phyloP scores from a whole-genome alignment of 2,888 invertebrate species.

The Idaea dimidiata region DNA sequence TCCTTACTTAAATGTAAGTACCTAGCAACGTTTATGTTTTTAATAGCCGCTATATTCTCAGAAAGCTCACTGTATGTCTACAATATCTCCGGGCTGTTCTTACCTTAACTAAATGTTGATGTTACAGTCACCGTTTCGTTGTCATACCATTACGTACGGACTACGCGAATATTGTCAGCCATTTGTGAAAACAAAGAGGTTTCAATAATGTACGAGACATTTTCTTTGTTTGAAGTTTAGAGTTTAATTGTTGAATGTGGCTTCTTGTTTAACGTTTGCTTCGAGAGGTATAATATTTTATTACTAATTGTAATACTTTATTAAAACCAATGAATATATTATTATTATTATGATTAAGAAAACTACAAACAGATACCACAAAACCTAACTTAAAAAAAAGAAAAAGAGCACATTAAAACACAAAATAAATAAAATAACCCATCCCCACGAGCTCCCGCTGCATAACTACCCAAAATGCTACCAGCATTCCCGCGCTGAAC shows the following conservation, averaged over 20 bases:
- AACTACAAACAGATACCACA: no score
- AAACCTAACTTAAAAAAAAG: no score
- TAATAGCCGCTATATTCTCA: background rate
- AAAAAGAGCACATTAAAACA: no score
- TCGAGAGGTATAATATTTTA: no score
- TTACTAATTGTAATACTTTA: no score
- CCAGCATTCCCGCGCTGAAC: no score
- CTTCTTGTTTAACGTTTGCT: background rate
- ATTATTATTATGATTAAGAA: no score
- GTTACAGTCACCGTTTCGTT: constrained; percentile 1
- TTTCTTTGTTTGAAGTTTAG: background rate
- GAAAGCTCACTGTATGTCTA: background rate
- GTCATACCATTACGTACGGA: background rate
- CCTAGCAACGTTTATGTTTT: background rate
- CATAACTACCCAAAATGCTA: no score
- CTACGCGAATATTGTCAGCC: background rate
- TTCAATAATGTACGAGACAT: background rate
- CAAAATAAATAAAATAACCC: no score
- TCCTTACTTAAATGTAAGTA: background rate
- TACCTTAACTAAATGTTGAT: constrained; percentile 1
- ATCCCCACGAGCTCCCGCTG: no score
- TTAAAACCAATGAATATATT: no score
- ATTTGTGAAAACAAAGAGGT: constrained; percentile 1
- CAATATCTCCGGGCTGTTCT: background rate
- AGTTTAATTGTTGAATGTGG: background rate